phyloP scores from a whole-genome alignment of 2,888 invertebrate genomes.

The Lepas anatifera region DNA sequence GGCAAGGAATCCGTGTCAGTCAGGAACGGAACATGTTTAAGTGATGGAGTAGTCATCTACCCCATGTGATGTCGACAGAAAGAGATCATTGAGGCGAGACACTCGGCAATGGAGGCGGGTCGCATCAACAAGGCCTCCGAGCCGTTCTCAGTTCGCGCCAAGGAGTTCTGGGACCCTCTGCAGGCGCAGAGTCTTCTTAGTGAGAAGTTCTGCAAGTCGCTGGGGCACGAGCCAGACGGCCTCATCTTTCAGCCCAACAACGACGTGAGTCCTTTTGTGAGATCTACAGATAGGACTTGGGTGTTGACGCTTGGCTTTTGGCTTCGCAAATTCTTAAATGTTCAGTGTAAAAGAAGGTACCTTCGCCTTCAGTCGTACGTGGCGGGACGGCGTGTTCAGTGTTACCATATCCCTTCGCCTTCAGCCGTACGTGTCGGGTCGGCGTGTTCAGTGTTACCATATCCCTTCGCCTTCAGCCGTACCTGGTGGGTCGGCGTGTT shows the following conservation, averaged over 20 bases:
- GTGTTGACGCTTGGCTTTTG: too few relatives aligned
- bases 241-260: conserved; percentile 89
- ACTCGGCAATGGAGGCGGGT: conserved; percentile 62
- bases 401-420: neutral
- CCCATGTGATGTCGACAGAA: too few relatives aligned
- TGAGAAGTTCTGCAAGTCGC: conserved; percentile 68
- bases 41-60: too few relatives aligned
- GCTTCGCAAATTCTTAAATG: too few relatives aligned
- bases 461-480: neutral
- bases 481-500: too few relatives aligned
- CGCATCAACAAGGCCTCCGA: conserved; percentile 60
- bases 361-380: neutral
- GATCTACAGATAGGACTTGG: too few relatives aligned
- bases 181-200: conserved; percentile 56
- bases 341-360: neutral
- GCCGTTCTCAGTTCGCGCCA: conserved; percentile 79
- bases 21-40: too few relatives aligned
- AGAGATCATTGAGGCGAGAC: conserved; percentile 45
- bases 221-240: conserved; percentile 93
- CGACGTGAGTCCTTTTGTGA: conserved; percentile 55
- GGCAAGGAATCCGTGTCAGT: too few relatives aligned
- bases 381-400: neutral
- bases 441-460: neutral
- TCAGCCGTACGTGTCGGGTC: neutral
- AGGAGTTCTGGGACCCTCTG: conserved; percentile 80